Conservation (phyloP, 1,140 invertebrate genomes). For the Drosophila sechellia region DNA sequence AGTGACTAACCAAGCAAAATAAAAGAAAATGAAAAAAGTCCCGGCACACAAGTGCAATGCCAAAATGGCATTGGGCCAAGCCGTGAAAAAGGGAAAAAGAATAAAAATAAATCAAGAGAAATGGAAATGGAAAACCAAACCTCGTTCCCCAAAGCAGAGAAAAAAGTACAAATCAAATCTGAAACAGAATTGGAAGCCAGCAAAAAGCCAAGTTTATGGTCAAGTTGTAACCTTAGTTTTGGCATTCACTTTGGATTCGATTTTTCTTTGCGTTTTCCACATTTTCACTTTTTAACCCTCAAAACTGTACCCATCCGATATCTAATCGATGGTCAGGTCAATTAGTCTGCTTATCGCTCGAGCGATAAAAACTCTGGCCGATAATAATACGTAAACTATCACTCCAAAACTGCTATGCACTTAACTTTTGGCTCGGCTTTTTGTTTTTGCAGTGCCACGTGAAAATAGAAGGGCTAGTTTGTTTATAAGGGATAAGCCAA, state of each 20-base stretch:
- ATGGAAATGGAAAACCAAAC: slow-evolving; percentile 5
- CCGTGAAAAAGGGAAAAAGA: slow-evolving; percentile 12
- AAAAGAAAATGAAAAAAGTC: slow-evolving; percentile 4
- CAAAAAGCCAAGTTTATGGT: slow-evolving; percentile 19
- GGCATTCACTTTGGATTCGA: slow-evolving; percentile 9
- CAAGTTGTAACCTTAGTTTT: slow-evolving; percentile 13
- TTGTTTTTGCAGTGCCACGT: neutral
- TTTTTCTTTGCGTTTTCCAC: neutral
- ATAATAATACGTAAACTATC: slow-evolving; percentile 7
- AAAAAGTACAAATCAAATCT: slow-evolving; percentile 6
- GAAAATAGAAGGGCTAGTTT: neutral
- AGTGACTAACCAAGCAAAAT: slow-evolving; percentile 12
- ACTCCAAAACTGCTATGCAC: neutral
- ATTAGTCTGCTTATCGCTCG: slow-evolving; percentile 34
- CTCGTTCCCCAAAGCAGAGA: neutral
- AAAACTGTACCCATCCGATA: slow-evolving; percentile 33
- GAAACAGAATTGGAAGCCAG: slow-evolving; percentile 3
- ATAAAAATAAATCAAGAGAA: slow-evolving; percentile 14
- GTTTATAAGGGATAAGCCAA: neutral
- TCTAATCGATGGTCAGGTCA: slow-evolving; percentile 43
- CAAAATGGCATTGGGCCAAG: slow-evolving; percentile 38
- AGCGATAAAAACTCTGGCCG: slow-evolving; percentile 19
- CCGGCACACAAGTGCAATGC: slow-evolving; percentile 31
- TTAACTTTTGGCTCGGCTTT: neutral
- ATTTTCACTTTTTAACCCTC: neutral